These are phyloP conservation scores for Rhinichthys osculus DNA, from an alignment of 2,797 vertebrate genomes.

Conservation along the genomic window DNA sequence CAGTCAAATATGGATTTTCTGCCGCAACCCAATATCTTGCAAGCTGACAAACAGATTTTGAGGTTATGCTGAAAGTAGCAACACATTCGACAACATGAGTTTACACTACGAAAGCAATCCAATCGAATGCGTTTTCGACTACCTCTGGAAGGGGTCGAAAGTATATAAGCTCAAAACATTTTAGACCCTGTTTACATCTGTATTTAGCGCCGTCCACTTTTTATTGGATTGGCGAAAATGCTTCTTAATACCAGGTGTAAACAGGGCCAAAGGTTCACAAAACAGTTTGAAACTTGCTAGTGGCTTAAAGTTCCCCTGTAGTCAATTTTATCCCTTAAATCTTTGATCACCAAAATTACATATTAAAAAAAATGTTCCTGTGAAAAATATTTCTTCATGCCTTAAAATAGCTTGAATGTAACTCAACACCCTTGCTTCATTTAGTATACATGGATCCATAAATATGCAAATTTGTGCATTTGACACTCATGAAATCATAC, in stretches of 20 bases:
- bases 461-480: too few species aligned
- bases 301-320: too few species aligned
- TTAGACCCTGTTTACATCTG: not conserved
- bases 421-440: too few species aligned
- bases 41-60: slow-evolving; percentile 16
- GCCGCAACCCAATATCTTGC: not conserved
- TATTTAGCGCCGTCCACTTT: not conserved
- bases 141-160: not conserved
- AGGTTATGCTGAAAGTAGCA: not conserved
- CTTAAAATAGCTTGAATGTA: too few species aligned
- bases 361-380: too few species aligned
- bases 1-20: not conserved
- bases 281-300: not conserved
- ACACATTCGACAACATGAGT: not conserved
- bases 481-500: too few species aligned
- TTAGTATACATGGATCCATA: too few species aligned
- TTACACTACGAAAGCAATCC: not conserved
- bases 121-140: not conserved
- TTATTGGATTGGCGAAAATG: not conserved
- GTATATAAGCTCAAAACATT: not conserved
- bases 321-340: too few species aligned
- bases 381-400: too few species aligned
- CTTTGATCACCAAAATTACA: too few species aligned
- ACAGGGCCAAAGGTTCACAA: not conserved
- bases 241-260: not conserved